phyloP scores from a whole-genome alignment of 2,888 invertebrate genomes.

The Taphrorychus bicolor region DNA sequence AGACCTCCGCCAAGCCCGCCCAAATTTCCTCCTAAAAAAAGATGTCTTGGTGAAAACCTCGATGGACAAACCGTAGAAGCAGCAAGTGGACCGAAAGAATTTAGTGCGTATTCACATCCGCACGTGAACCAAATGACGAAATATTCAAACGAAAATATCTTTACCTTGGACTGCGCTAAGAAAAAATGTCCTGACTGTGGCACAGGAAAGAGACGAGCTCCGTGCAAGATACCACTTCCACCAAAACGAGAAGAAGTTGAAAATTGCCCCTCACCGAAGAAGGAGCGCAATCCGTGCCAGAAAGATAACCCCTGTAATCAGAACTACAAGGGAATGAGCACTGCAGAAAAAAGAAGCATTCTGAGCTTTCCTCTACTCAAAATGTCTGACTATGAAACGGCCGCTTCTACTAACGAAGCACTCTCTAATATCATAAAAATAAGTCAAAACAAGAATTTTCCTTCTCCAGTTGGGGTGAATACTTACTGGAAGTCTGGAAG shows the following conservation, averaged over 20 bases:
- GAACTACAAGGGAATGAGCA: background rate
- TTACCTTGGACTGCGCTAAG: background rate
- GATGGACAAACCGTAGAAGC: too few relatives aligned
- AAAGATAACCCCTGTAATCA: conserved; percentile 23
- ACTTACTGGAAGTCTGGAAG: too few relatives aligned
- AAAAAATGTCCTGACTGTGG: conserved; percentile 24
- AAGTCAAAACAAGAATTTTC: background rate
- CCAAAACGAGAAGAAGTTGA: conserved; percentile 3
- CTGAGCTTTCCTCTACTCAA: background rate
- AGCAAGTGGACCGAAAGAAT: too few relatives aligned
- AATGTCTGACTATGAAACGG: background rate
- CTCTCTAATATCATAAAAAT: too few relatives aligned
- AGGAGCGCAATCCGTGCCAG: conserved; percentile 18
- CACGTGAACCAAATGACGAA: too few relatives aligned
- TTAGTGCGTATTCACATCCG: too few relatives aligned
- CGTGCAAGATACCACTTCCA: conserved; percentile 17
- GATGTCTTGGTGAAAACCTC: too few relatives aligned
- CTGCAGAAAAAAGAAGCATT: background rate
- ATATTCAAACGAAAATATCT: too few relatives aligned
- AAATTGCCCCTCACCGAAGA: background rate
- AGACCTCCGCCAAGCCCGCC: too few relatives aligned
- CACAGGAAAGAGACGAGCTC: conserved; percentile 8
- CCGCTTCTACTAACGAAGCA: background rate
- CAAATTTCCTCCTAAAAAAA: too few relatives aligned
- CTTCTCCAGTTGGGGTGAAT: background rate